Base-by-base conservation (phyloP, 1,140 invertebrate genomes). In the Ditylenchus dipsaci region DNA sequence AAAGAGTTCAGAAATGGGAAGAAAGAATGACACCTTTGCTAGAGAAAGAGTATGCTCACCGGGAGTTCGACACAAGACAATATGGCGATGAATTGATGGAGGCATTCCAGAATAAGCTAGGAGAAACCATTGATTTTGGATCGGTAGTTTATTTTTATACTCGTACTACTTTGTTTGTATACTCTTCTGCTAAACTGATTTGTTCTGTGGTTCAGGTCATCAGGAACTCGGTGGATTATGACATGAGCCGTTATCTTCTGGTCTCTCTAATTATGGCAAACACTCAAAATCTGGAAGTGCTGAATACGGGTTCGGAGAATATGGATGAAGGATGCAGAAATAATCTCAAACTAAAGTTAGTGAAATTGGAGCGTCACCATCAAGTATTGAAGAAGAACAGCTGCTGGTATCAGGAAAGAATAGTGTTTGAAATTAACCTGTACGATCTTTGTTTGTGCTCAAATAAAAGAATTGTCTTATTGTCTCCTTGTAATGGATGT, bases 171-270 rank as follows among this genome's bases (percentile, higher is more conserved):
- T 26, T 69, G 56, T 70, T 26, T 19, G 59, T 53, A 57, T 60
- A 47, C 49, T 69, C 29, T 8, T 17, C 17, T n/a, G 15, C 47
- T 65, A 15, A 63, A 21, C 9, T 17, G 1, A 26, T 29, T 56
- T 29, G 53, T 38, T 23, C 30, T 57, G 15, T 27, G 11, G 15
- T 69, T 69, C n/a, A 69, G 68, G n/a, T 69, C 9, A 19, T 68
- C 3, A 17, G 21, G 17, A 65, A 60, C 45, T 23, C 27, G 21
- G 1, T 27, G 7, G 62, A 73, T 38, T 76, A 73, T 53, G 71
- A 76, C n/a, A 62, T 65, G 30, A 63, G 65, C 56, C 73, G 75
- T 15, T 76, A 75, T 67, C 62, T 76, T 45, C 74, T 76, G n/a
- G 64, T 75, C 1, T 57, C 61, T 11, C 73, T 76, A 9, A 70